Percentiles rank a stretch among this genome's conserved stretches.
phyloP scores from a whole-genome alignment of 2,113 vertebrate species.

The Lamprologus ornatipinnis region DNA sequence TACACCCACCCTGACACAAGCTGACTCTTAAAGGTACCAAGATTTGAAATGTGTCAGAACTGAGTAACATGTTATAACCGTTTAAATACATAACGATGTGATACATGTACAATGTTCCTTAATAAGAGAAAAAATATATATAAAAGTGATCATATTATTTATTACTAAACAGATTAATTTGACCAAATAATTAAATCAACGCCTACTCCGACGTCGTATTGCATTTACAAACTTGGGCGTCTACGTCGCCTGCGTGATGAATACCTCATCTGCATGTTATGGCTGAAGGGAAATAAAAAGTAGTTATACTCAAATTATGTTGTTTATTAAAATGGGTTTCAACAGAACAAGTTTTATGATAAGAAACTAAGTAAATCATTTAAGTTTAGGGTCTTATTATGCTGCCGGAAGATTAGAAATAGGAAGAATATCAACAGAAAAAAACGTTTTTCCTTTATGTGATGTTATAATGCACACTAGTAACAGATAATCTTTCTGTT shows the following conservation, averaged over 20 bases:
- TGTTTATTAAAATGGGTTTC: background rate
- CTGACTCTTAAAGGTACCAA: background rate
- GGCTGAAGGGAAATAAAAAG: background rate
- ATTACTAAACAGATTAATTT: background rate
- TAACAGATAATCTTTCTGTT: background rate
- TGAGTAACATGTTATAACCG: background rate
- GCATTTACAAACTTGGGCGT: background rate
- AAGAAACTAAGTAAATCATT: background rate
- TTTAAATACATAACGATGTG: background rate
- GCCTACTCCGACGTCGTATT: background rate
- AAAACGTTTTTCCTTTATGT: background rate
- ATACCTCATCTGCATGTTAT: background rate
- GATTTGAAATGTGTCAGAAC: background rate
- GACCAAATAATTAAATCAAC: background rate
- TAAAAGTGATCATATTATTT: background rate
- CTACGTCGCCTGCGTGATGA: background rate
- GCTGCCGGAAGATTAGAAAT: background rate
- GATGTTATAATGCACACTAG: background rate
- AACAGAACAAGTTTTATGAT: background rate
- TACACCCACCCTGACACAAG: background rate
- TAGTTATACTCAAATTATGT: background rate
- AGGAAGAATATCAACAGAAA: background rate
- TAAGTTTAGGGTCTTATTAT: background rate
- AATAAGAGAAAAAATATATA: accelerated
- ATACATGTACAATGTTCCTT: background rate